Conservation (phyloP, 2,888 invertebrate species). For the Pseudoips prasinana region DNA sequence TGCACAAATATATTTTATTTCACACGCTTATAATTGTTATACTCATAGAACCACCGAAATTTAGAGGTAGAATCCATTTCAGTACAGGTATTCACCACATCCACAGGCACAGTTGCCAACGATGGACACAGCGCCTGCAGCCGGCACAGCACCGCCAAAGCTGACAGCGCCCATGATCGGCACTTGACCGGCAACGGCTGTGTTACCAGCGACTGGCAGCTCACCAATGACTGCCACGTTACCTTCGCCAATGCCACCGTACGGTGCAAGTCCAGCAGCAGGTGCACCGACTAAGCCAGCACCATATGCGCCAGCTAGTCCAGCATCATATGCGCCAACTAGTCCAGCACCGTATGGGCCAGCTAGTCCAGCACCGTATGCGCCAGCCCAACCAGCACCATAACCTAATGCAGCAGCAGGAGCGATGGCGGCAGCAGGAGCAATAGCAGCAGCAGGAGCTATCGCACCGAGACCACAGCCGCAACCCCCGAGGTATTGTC, state of each 20-base stretch:
- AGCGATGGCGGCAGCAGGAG: neutral
- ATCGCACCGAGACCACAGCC: neutral
- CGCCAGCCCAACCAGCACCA: conserved; percentile 1
- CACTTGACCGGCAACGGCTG: conserved; percentile 34
- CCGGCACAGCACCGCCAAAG: conserved; percentile 29
- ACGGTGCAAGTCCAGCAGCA: conserved; percentile 2
- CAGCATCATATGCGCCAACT: neutral
- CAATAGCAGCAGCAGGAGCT: neutral
- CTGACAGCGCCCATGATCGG: conserved; percentile 39
- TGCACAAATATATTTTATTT: too few species aligned
- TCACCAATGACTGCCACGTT: conserved; percentile 24
- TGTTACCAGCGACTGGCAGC: conserved; percentile 34
- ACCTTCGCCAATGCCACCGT: conserved; percentile 25
- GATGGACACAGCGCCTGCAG: conserved; percentile 33
- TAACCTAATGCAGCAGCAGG: neutral
- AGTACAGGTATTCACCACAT: conserved; percentile 1
- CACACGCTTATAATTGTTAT: too few species aligned
- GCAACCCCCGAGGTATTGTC: conserved; percentile 6
- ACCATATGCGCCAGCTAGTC: neutral
- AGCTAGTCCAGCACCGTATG: neutral
- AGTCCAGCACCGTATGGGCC: neutral
- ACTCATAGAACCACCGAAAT: too few species aligned
- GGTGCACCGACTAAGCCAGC: neutral
- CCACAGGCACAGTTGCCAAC: conserved; percentile 34
- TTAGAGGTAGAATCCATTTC: too few species aligned